phyloP scores from a whole-genome alignment of 53 echinoderm and acorn worm genomes.

The Henricia sp. region DNA sequence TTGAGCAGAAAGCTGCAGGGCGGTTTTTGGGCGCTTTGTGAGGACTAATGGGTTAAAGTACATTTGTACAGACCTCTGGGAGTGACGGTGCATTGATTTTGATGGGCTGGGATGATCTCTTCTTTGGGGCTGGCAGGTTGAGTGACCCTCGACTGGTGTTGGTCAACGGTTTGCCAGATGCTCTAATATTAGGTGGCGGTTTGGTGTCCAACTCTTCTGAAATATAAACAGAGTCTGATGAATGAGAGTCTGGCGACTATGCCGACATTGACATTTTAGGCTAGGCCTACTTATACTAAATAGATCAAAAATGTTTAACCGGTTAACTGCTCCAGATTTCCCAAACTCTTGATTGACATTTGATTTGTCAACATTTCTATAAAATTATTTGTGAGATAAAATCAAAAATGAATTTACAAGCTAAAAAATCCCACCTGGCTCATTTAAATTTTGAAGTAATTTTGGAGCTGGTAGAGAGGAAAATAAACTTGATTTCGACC shows the following conservation, averaged over 20 bases:
- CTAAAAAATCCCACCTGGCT: conserved; percentile 17
- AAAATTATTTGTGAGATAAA: too few species aligned
- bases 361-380: too few species aligned
- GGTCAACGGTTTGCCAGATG: neutral
- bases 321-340: too few species aligned
- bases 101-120: conserved; percentile 61
- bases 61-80: conserved; percentile 66
- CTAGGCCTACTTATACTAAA: too few species aligned
- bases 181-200: neutral
- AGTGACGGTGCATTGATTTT: conserved; percentile 77
- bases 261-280: too few species aligned
- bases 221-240: neutral
- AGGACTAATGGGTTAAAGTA: neutral
- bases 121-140: conserved; percentile 74
- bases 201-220: conserved; percentile 11
- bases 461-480: conserved; percentile 41
- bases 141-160: neutral
- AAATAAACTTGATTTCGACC: conserved; percentile 22
- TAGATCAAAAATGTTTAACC: too few species aligned
- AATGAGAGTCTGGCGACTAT: neutral
- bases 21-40: neutral
- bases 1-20: too few species aligned
- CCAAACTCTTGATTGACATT: too few species aligned
- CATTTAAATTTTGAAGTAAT: neutral
- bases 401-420: neutral